Base-by-base conservation (phyloP, 1,140 invertebrate genomes). In the Oedothorax gibbosus region DNA sequence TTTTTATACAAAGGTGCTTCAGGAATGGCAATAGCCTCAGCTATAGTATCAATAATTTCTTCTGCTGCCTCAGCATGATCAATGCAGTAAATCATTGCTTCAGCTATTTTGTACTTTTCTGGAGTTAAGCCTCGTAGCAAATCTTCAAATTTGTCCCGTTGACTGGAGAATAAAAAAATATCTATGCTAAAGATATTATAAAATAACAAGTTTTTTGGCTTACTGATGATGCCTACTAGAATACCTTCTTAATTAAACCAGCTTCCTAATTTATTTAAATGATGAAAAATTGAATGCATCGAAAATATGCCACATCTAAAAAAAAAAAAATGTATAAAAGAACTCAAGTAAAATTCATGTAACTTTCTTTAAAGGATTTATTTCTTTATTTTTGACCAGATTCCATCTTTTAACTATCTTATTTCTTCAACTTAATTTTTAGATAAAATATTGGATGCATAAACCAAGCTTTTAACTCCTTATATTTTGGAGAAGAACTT, bases 71-170 rank as follows among this genome's bases (percentile, higher is more conserved):
- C 98, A 21, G 97, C 96, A 91, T 99, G 98, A 89, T 99, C 98
- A 81, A 99, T 95, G 90, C 98, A 99, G 93, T 98, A 99, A 35
- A 99, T 95, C 98, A 99, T 99, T 0, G 95, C 95, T 90, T 99
- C 97, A 15, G 95, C 97, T 83, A 99, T 93, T 90, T 94, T 95
- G 75, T 93, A 90, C 87, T 96, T 92, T 89, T 98, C 95, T 0
- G 97, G 96, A 0, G 94, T 94, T 87, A 99, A 92, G 84, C 94
- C 94, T 60, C 97, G 92, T 56, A 99, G 92, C 87, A 99, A 92
- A 90, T 98, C 95, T 91, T 99, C 97, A 56, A 99, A 91, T 20
- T 97, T 92, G 89, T 98, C 96, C 87, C 97, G 92, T 92, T 99
- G 96, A 71, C 78, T 87, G 4, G 11, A 72, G 54, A 15, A 75